Evolutionary conservation across 2,797 vertebrate species (phyloP).

Genomic region (Chaetodon trifasciatus): DNA sequence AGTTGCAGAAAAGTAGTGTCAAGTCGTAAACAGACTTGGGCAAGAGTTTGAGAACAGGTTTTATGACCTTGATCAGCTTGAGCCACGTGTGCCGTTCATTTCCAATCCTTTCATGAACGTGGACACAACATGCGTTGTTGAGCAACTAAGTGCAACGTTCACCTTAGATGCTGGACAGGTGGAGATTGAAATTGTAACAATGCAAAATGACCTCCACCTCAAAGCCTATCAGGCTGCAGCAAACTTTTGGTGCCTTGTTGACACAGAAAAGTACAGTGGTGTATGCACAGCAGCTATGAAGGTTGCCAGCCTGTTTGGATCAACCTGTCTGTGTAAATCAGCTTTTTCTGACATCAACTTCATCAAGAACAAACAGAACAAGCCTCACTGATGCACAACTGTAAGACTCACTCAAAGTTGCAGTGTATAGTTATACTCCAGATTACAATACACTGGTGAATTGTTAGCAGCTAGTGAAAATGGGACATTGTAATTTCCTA

Average conservation of each 20-base stretch:
- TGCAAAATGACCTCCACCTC: too few species aligned
- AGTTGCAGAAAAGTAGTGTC: too few species aligned
- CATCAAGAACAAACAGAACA: constrained; percentile 48
- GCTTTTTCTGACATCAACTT: constrained; percentile 49
- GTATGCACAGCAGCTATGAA: constrained; percentile 47
- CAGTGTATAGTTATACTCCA: constrained; percentile 27
- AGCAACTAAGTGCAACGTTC: too few species aligned
- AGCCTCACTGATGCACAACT: constrained; percentile 38
- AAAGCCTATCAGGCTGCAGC: not conserved
- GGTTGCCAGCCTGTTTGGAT: constrained; percentile 8
- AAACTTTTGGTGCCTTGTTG: constrained; percentile 48
- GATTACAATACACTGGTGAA: constrained; percentile 16
- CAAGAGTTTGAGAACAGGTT: too few species aligned
- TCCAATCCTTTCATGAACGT: too few species aligned
- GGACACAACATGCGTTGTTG: too few species aligned
- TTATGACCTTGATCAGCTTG: too few species aligned
- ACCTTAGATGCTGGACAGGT: too few species aligned
- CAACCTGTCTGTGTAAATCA: constrained; percentile 38
- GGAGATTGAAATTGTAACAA: not conserved
- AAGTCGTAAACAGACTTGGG: too few species aligned
- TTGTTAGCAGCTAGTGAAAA: too few species aligned
- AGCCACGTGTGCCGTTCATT: too few species aligned
- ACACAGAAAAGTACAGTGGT: constrained; percentile 42
- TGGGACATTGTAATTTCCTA: too few species aligned
- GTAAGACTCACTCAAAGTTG: constrained; percentile 36